A percentile compares a stretch with the other conserved stretches of the same genome.
Evolutionary conservation across 1,140 invertebrate genomes (phyloP).

Genomic region (Heliconius himera): DNA sequence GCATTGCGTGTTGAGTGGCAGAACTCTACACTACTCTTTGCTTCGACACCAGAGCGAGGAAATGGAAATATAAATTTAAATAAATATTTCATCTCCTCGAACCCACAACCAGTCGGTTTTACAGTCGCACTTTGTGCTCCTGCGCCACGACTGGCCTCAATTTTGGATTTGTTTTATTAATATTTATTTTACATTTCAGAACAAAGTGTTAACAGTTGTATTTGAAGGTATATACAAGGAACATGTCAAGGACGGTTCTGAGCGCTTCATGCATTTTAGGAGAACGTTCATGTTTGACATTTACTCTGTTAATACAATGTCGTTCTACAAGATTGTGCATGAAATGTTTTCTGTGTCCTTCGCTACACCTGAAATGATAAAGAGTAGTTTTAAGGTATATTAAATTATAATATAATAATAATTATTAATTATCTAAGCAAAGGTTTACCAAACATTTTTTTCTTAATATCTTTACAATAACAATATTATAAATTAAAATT

Average conservation of each 20-base stretch:
- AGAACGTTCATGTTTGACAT: slow-evolving; percentile 57
- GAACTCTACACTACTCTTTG: too few species aligned
- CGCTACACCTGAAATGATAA: slow-evolving; percentile 48
- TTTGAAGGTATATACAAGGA: slow-evolving; percentile 63
- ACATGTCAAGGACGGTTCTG: slow-evolving; percentile 1
- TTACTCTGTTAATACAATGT: slow-evolving; percentile 17
- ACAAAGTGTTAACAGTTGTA: slow-evolving; percentile 48
- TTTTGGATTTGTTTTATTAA: too few species aligned
- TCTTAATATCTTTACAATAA: too few species aligned
- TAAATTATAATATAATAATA: too few species aligned
- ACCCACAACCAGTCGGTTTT: too few species aligned
- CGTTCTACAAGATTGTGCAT: slow-evolving; percentile 46
- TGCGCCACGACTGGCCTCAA: too few species aligned
- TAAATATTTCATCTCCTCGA: too few species aligned
- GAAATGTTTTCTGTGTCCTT: slow-evolving; percentile 53
- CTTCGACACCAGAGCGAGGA: too few species aligned
- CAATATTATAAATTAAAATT: not conserved
- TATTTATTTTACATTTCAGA: slow-evolving; percentile 44
- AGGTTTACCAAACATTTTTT: too few species aligned
- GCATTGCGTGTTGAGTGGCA: too few species aligned
- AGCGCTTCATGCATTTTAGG: slow-evolving; percentile 53
- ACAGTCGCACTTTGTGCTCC: too few species aligned
- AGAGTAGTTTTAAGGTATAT: slow-evolving; percentile 55
- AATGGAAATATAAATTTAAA: too few species aligned
- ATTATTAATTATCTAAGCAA: slow-evolving; percentile 1